Percentiles rank a stretch among this genome's conserved stretches.
phyloP scores from a whole-genome alignment of 2,113 vertebrate species.

The human (Homo sapiens) region DNA sequence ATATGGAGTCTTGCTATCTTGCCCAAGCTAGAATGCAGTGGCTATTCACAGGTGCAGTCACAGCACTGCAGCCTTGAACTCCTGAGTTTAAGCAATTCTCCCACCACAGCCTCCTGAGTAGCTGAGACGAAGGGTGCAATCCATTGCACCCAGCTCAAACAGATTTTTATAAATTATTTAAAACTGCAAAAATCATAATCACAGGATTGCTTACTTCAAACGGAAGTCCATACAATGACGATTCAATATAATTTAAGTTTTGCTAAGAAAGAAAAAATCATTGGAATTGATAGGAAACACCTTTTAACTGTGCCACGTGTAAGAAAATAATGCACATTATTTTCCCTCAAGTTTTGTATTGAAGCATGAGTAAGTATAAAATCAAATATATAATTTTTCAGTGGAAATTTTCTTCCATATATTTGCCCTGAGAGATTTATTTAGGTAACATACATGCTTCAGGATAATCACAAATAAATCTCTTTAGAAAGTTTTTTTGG shows the following conservation, averaged over 20 bases:
- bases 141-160: neutral
- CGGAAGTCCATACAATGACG: neutral
- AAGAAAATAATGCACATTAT: constrained; percentile 1
- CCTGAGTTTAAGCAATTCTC: neutral
- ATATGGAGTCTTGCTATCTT: no score
- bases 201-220: constrained; percentile 31
- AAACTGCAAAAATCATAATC: neutral
- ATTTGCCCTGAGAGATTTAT: neutral
- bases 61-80: neutral
- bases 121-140: neutral
- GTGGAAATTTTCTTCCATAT: neutral
- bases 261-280: neutral
- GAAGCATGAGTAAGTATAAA: constrained; percentile 17
- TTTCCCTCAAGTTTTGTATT: neutral
- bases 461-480: neutral
- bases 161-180: constrained; percentile 8
- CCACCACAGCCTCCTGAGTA: neutral
- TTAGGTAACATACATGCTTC: constrained; percentile 11
- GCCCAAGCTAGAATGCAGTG: neutral
- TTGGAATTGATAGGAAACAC: neutral
- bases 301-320: neutral
- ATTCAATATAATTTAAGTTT: neutral
- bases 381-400: constrained; percentile 34
- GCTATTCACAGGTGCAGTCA: neutral
- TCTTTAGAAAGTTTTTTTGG: neutral